These are phyloP conservation scores for Coelopa frigida DNA, from an alignment of 1,140 invertebrate species.

Conservation along the genomic window DNA sequence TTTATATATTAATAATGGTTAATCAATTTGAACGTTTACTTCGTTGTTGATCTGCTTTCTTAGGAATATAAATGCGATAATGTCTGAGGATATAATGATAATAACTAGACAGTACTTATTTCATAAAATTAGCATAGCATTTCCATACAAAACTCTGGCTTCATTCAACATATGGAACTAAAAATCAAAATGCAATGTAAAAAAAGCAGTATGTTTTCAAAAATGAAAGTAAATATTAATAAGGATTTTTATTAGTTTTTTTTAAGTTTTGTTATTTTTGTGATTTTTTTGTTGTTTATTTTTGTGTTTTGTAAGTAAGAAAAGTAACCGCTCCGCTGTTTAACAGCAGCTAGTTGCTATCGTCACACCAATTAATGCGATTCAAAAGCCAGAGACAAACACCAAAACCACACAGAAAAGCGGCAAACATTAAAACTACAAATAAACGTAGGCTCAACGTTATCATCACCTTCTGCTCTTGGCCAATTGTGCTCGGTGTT, in stretches of 20 bases:
- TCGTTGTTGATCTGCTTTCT: too few relatives aligned
- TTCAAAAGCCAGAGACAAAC: constrained; percentile 44
- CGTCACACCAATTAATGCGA: constrained; percentile 13
- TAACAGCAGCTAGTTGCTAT: too few relatives aligned
- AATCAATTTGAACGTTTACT: too few relatives aligned
- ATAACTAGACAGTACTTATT: too few relatives aligned
- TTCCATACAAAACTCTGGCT: too few relatives aligned
- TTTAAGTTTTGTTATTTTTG: not conserved
- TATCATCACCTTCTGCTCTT: constrained; percentile 44
- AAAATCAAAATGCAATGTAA: not conserved
- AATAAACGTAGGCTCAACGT: constrained; percentile 43
- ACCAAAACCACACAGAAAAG: constrained; percentile 45
- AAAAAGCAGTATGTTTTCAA: constrained; percentile 2
- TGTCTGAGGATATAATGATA: too few relatives aligned
- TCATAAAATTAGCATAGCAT: too few relatives aligned
- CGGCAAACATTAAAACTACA: constrained; percentile 41
- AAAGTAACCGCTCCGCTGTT: too few relatives aligned
- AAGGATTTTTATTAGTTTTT: constrained; percentile 2
- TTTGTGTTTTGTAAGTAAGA: too few relatives aligned
- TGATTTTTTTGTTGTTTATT: not conserved
- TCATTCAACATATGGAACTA: too few relatives aligned
- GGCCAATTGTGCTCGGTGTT: constrained; percentile 11
- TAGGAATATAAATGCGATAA: too few relatives aligned
- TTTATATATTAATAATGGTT: too few relatives aligned
- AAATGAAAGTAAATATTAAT: constrained; percentile 4